Percentiles rank a stretch among this genome's conserved stretches.
These are phyloP conservation scores for Tanypteryx hageni DNA, from an alignment of 2,888 invertebrate species.

Conservation along the genomic window DNA sequence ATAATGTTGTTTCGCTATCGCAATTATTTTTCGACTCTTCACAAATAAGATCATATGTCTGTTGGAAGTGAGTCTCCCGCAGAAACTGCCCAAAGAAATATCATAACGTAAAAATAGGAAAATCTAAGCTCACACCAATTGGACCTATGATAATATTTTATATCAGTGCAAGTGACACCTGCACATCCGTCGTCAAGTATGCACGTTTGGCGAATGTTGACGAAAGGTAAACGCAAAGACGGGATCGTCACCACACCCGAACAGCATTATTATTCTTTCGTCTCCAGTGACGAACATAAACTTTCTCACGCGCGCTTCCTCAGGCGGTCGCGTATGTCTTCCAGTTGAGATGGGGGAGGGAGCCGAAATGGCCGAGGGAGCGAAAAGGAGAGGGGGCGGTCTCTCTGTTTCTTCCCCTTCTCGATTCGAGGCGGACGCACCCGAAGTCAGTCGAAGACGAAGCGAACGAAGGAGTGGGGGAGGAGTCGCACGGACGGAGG, in stretches of 20 bases:
- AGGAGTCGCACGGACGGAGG: slow-evolving; percentile 65
- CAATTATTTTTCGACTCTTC: too few species aligned
- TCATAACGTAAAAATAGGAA: too few species aligned
- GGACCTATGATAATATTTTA: slow-evolving; percentile 8
- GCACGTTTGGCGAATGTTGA: background rate
- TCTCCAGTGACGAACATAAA: slow-evolving; percentile 26
- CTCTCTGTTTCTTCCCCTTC: background rate
- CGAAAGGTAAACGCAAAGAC: background rate
- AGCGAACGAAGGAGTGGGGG: slow-evolving; percentile 48
- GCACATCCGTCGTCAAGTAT: background rate
- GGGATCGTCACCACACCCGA: background rate
- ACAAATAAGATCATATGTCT: too few species aligned
- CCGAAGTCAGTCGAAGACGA: slow-evolving; percentile 10
- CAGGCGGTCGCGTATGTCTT: too few species aligned
- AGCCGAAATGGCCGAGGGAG: background rate
- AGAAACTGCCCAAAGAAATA: too few species aligned
- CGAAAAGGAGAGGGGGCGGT: background rate
- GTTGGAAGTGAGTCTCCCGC: too few species aligned
- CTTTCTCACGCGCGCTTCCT: background rate
- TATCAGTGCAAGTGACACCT: background rate
- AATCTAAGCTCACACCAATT: background rate
- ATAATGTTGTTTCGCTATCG: too few species aligned
- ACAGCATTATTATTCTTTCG: slow-evolving; percentile 16
- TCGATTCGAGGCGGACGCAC: background rate
- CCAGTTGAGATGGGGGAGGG: too few species aligned